Evolutionary conservation across 2,797 vertebrate genomes (phyloP).

Genomic region (Scleropages formosus): DNA sequence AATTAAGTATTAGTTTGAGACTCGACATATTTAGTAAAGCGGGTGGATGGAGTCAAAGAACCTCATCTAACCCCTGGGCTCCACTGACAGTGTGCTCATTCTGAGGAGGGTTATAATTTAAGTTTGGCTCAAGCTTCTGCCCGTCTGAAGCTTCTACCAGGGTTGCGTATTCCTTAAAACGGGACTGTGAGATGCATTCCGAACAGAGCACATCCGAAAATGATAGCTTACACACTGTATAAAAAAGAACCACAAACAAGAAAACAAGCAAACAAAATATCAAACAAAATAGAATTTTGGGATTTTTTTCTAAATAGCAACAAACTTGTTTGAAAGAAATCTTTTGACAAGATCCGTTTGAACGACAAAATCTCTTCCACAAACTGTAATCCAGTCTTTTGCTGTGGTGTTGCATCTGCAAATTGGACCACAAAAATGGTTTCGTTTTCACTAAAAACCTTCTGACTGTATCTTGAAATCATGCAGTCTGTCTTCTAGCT

Average conservation of each 20-base stretch:
- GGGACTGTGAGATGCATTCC: background rate
- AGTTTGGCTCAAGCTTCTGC: background rate
- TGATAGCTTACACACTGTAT: background rate
- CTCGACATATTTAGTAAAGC: background rate
- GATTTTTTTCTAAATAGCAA: background rate
- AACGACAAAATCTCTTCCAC: background rate
- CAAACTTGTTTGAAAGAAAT: background rate
- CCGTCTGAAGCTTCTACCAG: background rate
- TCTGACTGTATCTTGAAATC: no score
- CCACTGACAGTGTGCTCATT: background rate
- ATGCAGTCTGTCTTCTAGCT: no score
- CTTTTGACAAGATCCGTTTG: background rate
- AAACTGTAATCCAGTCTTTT: no score
- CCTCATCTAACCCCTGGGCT: background rate
- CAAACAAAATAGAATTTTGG: background rate
- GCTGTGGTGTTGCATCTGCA: no score
- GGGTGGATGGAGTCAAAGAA: background rate
- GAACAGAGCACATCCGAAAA: background rate
- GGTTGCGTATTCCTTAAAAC: conserved; percentile 4
- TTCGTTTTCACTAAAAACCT: no score
- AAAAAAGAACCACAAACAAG: background rate
- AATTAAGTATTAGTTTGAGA: background rate
- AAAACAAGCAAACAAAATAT: conserved; percentile 7
- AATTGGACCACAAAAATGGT: no score
- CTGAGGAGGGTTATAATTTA: conserved; percentile 7